A percentile compares a stretch with the other conserved stretches of the same genome.
These are phyloP conservation scores for Hyles vespertilio DNA, from an alignment of 1,140 invertebrate genomes.

Conservation along the genomic window DNA sequence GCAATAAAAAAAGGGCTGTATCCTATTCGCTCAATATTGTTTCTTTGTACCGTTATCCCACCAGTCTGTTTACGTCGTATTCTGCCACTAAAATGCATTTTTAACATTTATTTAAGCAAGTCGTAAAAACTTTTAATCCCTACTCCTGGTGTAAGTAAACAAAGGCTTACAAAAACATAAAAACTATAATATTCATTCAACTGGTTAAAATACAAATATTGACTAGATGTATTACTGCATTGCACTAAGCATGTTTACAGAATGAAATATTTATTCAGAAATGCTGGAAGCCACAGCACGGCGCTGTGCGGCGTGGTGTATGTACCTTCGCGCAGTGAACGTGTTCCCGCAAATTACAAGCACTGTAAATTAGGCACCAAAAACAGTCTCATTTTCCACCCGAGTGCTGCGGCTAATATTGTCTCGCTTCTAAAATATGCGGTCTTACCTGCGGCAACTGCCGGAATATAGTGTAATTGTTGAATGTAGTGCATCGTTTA, in stretches of 20 bases:
- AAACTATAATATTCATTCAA: too few relatives aligned
- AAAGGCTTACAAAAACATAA: too few relatives aligned
- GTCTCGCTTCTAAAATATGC: slow-evolving; percentile 68
- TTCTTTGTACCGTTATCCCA: too few relatives aligned
- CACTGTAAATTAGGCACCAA: slow-evolving; percentile 69
- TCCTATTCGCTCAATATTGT: too few relatives aligned
- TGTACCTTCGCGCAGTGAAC: slow-evolving; percentile 40
- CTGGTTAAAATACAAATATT: slow-evolving; percentile 22
- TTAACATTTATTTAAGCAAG: too few relatives aligned
- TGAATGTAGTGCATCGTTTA: slow-evolving; percentile 69
- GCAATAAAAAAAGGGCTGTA: too few relatives aligned
- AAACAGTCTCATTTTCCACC: slow-evolving; percentile 69
- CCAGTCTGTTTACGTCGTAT: too few relatives aligned
- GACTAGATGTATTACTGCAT: slow-evolving; percentile 31
- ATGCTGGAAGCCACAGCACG: slow-evolving; percentile 30
- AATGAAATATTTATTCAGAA: slow-evolving; percentile 51
- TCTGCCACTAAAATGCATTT: too few relatives aligned
- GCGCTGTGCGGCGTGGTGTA: neutral
- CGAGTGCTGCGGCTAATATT: slow-evolving; percentile 67
- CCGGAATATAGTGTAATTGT: slow-evolving; percentile 66
- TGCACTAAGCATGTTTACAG: slow-evolving; percentile 40
- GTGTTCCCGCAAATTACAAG: slow-evolving; percentile 54
- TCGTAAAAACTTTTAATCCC: too few relatives aligned
- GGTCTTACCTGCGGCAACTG: slow-evolving; percentile 61
- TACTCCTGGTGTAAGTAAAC: too few relatives aligned